Conservation (phyloP, 2,888 invertebrate species). For the Archips xylosteana region DNA sequence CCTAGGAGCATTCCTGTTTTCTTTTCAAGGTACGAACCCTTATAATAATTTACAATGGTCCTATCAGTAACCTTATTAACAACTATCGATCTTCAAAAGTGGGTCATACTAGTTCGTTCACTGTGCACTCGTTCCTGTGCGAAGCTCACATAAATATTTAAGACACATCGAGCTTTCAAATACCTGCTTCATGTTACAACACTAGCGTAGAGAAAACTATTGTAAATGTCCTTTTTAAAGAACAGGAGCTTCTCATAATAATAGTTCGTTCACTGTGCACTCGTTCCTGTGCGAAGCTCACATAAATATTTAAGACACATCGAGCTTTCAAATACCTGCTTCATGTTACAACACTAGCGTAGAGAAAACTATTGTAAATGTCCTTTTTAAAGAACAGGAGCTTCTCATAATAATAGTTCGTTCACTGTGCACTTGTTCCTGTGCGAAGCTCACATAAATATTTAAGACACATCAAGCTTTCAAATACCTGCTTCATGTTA, state of each 20-base stretch:
- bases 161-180: background rate
- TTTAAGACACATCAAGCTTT: background rate
- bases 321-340: background rate
- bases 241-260: too few species aligned
- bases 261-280: constrained; percentile 11
- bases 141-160: background rate
- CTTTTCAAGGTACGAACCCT: too few species aligned
- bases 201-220: too few species aligned
- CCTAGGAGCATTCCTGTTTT: too few species aligned
- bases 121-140: constrained; percentile 7
- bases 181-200: background rate
- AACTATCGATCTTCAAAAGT: constrained; percentile 12
- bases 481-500: background rate
- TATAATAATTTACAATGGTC: background rate
- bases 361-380: too few species aligned
- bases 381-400: too few species aligned
- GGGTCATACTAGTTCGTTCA: constrained; percentile 5
- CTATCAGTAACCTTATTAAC: constrained; percentile 7
- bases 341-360: too few species aligned
- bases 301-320: background rate
- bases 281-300: background rate
- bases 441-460: constrained; percentile 1
- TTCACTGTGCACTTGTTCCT: constrained; percentile 6
- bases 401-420: background rate
- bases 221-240: too few species aligned